Percentiles rank a stretch among this genome's conserved stretches.
Evolutionary conservation across 2,113 vertebrate species (phyloP).

Genomic region (Accipiter virgatus): DNA sequence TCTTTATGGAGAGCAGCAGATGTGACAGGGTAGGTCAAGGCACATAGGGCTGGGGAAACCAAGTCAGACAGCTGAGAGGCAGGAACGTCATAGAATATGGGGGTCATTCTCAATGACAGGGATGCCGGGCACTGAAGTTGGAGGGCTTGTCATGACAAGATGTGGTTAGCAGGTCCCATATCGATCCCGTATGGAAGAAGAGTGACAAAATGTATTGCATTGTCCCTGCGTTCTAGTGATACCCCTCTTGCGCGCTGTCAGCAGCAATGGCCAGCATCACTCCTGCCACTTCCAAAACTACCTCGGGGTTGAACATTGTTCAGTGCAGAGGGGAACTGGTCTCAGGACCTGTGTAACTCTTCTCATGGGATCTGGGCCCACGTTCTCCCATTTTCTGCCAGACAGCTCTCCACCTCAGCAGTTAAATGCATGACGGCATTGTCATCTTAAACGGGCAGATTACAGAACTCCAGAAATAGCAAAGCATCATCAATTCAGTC

Average conservation of each 20-base stretch:
- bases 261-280: not conserved
- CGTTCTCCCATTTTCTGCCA: not conserved
- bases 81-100: not conserved
- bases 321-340: not conserved
- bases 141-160: not conserved
- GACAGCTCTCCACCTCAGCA: not conserved
- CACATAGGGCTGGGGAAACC: not conserved
- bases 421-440: rapidly evolving
- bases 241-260: rapidly evolving
- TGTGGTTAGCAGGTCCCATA: not conserved
- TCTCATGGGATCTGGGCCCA: not conserved
- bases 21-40: not conserved
- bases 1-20: not conserved
- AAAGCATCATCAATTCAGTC: not conserved
- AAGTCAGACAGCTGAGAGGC: not conserved
- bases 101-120: not conserved
- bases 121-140: not conserved
- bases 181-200: not conserved
- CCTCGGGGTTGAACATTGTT: not conserved
- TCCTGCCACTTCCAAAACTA: not conserved
- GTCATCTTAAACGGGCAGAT: not conserved
- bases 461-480: constrained; percentile 1
- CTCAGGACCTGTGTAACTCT: not conserved
- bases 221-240: not conserved
- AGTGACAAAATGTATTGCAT: not conserved